Evolutionary conservation across 2,113 vertebrate species (phyloP).

Genomic region (Motacilla alba): DNA sequence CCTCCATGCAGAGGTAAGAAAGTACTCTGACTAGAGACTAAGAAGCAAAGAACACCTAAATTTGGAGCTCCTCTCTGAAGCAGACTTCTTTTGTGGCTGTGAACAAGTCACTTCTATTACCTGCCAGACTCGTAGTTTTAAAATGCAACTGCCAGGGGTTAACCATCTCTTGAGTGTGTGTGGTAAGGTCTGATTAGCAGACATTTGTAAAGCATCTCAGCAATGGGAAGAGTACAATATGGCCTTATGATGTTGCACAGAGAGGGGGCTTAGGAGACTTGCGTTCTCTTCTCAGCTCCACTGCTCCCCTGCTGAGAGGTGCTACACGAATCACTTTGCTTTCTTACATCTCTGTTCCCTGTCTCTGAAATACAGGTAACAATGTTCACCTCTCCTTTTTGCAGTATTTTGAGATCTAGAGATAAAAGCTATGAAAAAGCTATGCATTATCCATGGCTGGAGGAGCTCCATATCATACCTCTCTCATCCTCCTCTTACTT

Average conservation of each 20-base stretch:
- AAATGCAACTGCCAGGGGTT: neutral
- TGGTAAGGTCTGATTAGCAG: slow-evolving; percentile 31
- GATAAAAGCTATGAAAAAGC: neutral
- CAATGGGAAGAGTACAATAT: neutral
- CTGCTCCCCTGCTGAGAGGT: slow-evolving; percentile 10
- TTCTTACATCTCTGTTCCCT: slow-evolving; percentile 22
- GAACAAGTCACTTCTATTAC: slow-evolving; percentile 17
- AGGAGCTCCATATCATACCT: neutral
- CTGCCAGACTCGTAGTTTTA: neutral
- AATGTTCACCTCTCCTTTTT: slow-evolving; percentile 21
- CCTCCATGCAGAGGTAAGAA: neutral
- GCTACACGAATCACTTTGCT: neutral
- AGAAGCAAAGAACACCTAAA: neutral
- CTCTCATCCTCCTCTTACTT: neutral
- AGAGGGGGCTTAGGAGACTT: neutral
- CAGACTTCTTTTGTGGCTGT: neutral
- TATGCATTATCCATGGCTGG: neutral
- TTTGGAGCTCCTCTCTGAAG: slow-evolving; percentile 15
- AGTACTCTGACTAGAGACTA: neutral
- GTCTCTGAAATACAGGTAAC: slow-evolving; percentile 24
- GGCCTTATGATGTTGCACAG: slow-evolving; percentile 2
- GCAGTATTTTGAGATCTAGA: neutral
- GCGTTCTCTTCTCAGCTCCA: neutral
- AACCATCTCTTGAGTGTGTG: neutral
- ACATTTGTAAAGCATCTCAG: neutral